A percentile compares a stretch with the other conserved stretches of the same genome.
Conservation (phyloP, 2,113 vertebrate genomes). For the Natator depressus region DNA sequence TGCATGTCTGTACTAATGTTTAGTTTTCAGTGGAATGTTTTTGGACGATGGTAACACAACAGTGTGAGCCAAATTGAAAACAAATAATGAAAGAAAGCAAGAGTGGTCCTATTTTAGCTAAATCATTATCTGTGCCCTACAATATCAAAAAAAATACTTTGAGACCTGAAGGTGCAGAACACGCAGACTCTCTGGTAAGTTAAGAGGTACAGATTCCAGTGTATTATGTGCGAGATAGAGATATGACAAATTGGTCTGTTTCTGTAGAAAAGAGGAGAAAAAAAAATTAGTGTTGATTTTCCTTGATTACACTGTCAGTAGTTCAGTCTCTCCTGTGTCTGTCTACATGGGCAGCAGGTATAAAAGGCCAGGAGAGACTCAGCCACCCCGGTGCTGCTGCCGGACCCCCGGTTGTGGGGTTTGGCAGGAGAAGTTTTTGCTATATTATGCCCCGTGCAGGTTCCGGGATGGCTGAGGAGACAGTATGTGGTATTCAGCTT, state of each 20-base stretch:
- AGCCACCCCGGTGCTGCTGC: too few species aligned
- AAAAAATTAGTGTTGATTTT: neutral
- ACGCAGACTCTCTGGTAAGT: conserved; percentile 90
- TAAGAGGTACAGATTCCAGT: conserved; percentile 89
- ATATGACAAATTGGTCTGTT: conserved; percentile 85
- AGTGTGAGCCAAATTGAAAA: neutral
- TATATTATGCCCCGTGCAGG: too few species aligned
- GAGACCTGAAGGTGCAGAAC: conserved; percentile 93
- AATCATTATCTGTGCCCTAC: neutral
- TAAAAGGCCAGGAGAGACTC: too few species aligned
- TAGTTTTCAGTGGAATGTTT: neutral
- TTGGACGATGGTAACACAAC: neutral
- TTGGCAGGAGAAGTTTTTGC: too few species aligned
- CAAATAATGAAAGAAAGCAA: neutral
- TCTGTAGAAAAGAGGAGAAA: conserved; percentile 78
- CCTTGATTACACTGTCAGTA: neutral
- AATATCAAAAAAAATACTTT: neutral
- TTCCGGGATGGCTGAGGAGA: too few species aligned
- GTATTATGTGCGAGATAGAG: conserved; percentile 91
- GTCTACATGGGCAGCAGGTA: neutral
- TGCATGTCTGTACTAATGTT: neutral
- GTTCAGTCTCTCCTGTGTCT: neutral
- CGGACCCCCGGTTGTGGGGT: too few species aligned
- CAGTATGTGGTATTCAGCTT: too few species aligned
- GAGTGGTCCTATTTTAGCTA: neutral